Base-by-base conservation (phyloP, 1,140 invertebrate genomes). In the Aphidius gifuensis region DNA sequence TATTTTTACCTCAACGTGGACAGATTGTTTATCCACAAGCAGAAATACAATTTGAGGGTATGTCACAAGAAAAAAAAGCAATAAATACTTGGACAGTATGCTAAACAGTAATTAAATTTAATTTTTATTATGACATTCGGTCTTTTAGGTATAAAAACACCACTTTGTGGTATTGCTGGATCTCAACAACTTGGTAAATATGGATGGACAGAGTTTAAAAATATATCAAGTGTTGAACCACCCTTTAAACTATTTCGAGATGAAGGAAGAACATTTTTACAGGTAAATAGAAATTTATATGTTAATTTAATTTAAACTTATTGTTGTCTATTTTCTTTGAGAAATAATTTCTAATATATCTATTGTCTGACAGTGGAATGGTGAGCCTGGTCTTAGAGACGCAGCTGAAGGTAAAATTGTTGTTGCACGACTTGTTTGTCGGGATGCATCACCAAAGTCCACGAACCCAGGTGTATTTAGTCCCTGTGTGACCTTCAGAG, bases 1-100 rank as follows among this genome's bases (percentile, higher is more conserved):
- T 94, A 11, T 92, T 90, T 78, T 80, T 94, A 64, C 92, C 92
- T 6, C 82, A 91, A 38, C 88, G 88, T 69, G 91, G 90, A 21
- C 91, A 94, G 77, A 91, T 94, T 65, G 89, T 94, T 67, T 88
- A 94, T 82, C 92, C 92, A 0, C 90, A 90, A 62, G 88, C 89
- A 65, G 90, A 93, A 81, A 92, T 94, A 68, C 87, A 84, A 66
- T 90, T 94, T 74, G 81, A 87, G 79, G 90, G 92, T 93, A 80
- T 85, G 83, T 82, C 16, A 16, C 16, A 1, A 16, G 16, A 16
- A 16, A 16, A 32, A 43, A n/a, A 62, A 23, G 57, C 8, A 42
- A 46, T 45, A 50, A 38, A 51, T 16, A 43, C 54, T 55, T 67
- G 4, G 4, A 32, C 23, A 32, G 4, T 32, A 32, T 32, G 23